phyloP scores from a whole-genome alignment of 53 echinoderm and acorn worm genomes.

The Echinarachnius parma region DNA sequence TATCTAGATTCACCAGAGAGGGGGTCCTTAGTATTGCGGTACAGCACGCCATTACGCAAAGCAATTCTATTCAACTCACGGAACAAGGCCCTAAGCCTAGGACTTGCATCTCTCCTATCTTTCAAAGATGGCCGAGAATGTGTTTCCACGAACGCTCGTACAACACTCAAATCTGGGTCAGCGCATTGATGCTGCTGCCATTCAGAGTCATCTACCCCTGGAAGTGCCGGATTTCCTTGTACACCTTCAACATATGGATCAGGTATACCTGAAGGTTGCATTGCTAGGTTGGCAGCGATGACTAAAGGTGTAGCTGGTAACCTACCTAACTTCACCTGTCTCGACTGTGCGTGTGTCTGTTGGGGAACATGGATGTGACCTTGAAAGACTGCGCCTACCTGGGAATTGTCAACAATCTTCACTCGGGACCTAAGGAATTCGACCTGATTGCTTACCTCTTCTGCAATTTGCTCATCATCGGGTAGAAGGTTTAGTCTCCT shows the following conservation, averaged over 20 bases:
- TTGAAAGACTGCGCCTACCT: slow-evolving; percentile 10
- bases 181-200: slow-evolving; percentile 18
- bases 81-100: too few relatives aligned
- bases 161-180: slow-evolving; percentile 6
- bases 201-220: slow-evolving; percentile 4
- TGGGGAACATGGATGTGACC: neutral
- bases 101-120: slow-evolving; percentile 1
- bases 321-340: too few relatives aligned
- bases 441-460: slow-evolving; percentile 7
- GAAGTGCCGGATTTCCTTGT: slow-evolving; percentile 18
- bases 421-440: slow-evolving; percentile 19
- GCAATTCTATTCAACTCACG: too few relatives aligned
- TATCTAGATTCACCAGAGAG: too few relatives aligned
- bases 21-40: too few relatives aligned
- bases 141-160: neutral
- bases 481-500: slow-evolving; percentile 38
- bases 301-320: neutral
- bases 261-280: neutral
- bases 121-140: neutral
- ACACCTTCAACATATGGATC: neutral
- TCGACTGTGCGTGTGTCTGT: neutral
- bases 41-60: too few relatives aligned
- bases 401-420: neutral
- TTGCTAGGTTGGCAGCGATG: neutral
- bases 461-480: neutral